Percentiles rank a stretch among this genome's conserved stretches.
Evolutionary conservation across 2,888 invertebrate genomes (phyloP).

Genomic region (Lithosia quadra): DNA sequence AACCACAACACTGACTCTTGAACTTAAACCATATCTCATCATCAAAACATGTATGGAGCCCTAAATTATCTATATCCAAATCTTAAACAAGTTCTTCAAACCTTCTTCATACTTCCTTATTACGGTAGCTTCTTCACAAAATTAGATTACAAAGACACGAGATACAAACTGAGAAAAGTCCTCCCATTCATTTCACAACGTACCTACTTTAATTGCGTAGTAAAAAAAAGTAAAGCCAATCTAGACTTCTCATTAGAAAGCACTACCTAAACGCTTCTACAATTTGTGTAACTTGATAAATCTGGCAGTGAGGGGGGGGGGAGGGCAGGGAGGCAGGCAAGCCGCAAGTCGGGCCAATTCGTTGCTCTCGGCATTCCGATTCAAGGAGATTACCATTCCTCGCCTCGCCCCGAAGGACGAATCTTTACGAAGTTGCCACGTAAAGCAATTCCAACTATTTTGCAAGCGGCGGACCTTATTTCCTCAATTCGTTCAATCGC

Average conservation of each 20-base stretch:
- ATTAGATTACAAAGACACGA: neutral
- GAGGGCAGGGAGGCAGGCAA: neutral
- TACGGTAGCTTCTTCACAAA: neutral
- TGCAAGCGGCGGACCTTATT: constrained; percentile 49
- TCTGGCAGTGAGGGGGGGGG: constrained; percentile 17
- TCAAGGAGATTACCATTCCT: constrained; percentile 34
- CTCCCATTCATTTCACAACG: constrained; percentile 3
- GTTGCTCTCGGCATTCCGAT: constrained; percentile 32
- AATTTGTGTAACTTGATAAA: constrained; percentile 41
- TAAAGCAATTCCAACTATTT: constrained; percentile 51
- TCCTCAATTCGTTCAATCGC: constrained; percentile 41
- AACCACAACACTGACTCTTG: too few relatives aligned
- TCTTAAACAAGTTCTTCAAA: neutral
- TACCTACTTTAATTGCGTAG: constrained; percentile 1
- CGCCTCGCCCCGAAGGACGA: constrained; percentile 30
- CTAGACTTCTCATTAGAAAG: constrained; percentile 15
- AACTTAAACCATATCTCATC: too few relatives aligned
- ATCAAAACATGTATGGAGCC: neutral
- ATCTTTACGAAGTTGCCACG: constrained; percentile 38
- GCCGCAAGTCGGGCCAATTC: constrained; percentile 32
- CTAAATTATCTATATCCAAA: neutral
- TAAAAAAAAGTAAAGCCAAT: constrained; percentile 7
- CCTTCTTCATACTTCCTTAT: neutral
- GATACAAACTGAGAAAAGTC: neutral
- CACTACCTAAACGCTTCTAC: constrained; percentile 14